Evolutionary conservation across 2,797 vertebrate species (phyloP).

Genomic region (Craterocephalus amniculus): DNA sequence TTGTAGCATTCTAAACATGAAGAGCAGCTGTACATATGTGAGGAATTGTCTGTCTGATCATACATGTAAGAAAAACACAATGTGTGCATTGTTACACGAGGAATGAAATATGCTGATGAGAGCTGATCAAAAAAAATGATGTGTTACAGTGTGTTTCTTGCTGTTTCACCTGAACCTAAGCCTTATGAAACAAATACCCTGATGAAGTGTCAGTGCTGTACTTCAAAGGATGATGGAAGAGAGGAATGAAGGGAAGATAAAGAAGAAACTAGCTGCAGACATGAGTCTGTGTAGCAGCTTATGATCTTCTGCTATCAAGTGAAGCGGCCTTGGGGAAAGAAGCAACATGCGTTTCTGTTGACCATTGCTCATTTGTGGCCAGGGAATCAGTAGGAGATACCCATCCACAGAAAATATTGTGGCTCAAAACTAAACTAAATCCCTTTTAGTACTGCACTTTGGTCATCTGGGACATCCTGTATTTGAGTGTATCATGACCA

Average conservation of each 20-base stretch:
- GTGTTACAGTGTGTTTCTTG: slow-evolving; percentile 30
- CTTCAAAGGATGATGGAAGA: slow-evolving; percentile 46
- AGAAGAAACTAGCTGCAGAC: slow-evolving; percentile 46
- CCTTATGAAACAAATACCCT: slow-evolving; percentile 44
- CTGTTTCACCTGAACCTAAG: slow-evolving; percentile 24
- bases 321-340: slow-evolving; percentile 50
- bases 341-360: slow-evolving; percentile 44
- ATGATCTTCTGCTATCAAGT: slow-evolving; percentile 55
- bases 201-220: slow-evolving; percentile 21
- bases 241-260: slow-evolving; percentile 52
- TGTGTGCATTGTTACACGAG: slow-evolving; percentile 35
- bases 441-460: slow-evolving; percentile 3
- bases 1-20: slow-evolving; percentile 48
- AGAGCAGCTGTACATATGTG: slow-evolving; percentile 34
- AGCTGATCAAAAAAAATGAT: slow-evolving; percentile 11
- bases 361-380: slow-evolving; percentile 21
- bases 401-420: slow-evolving; percentile 9
- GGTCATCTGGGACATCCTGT: slow-evolving; percentile 20
- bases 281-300: slow-evolving; percentile 51
- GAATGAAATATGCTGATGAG: slow-evolving; percentile 19
- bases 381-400: not conserved
- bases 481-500: not conserved
- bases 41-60: slow-evolving; percentile 35
- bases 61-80: slow-evolving; percentile 45
- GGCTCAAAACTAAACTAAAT: not conserved